Evolutionary conservation across 2,797 vertebrate genomes (phyloP), one percentile per base, ranked within the genome.

Genomic region (Leuciscus waleckii): DNA sequence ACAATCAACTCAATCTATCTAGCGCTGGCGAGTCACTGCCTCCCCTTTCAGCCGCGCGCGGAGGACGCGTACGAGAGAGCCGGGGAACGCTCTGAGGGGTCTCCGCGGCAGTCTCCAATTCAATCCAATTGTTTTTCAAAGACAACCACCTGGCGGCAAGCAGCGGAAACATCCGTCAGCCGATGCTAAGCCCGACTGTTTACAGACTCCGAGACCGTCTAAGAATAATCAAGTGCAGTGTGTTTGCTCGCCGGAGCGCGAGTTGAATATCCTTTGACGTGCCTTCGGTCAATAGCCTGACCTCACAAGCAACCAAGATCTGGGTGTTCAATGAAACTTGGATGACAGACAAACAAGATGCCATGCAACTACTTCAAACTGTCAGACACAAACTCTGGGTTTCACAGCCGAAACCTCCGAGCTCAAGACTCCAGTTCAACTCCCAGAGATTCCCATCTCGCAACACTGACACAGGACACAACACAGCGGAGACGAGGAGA

Each of bases 71-170:
- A 19, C 0, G 21, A 84, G 63, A 13, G 7, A 83, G 61, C 17
- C 46, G 43, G 6, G 9, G 14, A 37, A 32, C 65, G 68, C 68
- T 80, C 32, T 23, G 16, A 51, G 69, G 56, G 77, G 41, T 80
- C 77, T 85, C 68, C 56, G 54, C 17, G 17, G 39, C 54, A 54
- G 63, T 58, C 61, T 26, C 16, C 2, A 4, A 67, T 84, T 89
- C 86, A 63, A 51, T 56, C 63, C 85, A 78, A 90, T 92, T 92
- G 90, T 94, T 89, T 93, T 93, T 91, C 89, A 90, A 92, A 95
- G 91, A 93, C 93, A 95, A 94, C 93, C 94, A 94, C 93, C 93
- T 94, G 90, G 92, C 92, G 94, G 94, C 90, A 91, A 93, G 74
- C 86, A 4, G 82, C 54, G 88, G 90, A 94, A 93, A 90, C 87